Evolutionary conservation across 2,797 vertebrate species (phyloP), one percentile per base, ranked within the genome.

Genomic region (Agapornis canus): DNA sequence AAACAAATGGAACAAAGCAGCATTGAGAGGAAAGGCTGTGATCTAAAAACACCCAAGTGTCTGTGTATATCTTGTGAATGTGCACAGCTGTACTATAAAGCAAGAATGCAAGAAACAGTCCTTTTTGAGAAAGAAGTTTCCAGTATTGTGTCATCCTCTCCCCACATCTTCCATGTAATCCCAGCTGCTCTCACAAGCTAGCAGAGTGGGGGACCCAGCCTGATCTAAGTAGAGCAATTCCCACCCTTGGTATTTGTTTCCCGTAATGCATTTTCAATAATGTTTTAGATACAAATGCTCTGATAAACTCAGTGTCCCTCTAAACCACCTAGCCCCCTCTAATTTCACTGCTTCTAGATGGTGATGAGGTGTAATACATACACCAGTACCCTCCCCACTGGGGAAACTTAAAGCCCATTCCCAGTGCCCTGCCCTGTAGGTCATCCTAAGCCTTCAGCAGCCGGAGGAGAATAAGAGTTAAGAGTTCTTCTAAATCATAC

Each of bases 1-100:
- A 94, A 92, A 82, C 54, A 73, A 57, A 49, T 3, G 27, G 77
- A 81, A 78, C 35, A 85, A 73, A 92, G 35, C 8, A 80, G 11
- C 25, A 51, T 4, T 37, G 35, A 71, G 31, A 83, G 25, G 39
- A 89, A 79, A 17, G 11, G 13, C 22, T 40, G 39, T 1, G 27
- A 73, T 2, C 51, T 35, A 27, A 76, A 45, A 73, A 59, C 54
- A 1, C 7, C 35, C 5, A 83, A 26, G 29, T 31, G 7, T 11
- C 56, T 69, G 26, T 26, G 29, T 42, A 56, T 70, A 39, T 40
- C 48, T 10, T 27, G 27, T 22, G 60, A 68, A 84, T 17, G 42
- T 5, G 29, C 26, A 32, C 13, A 14, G 15, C 37, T 54, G 27
- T 15, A 70, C 0, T 37, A 66, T 27, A 54, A 69, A 61, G 35